Evolutionary conservation across 2,888 invertebrate species (phyloP).

Genomic region (Nephrotoma appendiculata): DNA sequence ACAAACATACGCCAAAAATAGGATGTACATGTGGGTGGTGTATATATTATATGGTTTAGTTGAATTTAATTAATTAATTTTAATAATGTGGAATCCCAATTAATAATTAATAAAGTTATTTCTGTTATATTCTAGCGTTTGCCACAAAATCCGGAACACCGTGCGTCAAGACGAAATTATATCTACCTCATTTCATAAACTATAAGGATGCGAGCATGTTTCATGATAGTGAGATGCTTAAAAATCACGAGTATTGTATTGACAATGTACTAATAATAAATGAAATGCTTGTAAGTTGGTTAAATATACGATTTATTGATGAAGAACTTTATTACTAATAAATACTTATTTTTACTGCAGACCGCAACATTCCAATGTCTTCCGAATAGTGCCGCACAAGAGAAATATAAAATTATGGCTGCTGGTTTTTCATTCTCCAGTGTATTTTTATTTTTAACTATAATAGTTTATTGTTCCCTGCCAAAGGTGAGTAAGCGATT

Average conservation of each 20-base stretch:
- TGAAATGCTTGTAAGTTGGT: conserved; percentile 17
- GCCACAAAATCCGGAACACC: neutral
- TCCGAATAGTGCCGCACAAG: neutral
- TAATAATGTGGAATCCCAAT: neutral
- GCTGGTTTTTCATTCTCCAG: conserved; percentile 43
- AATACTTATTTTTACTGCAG: neutral
- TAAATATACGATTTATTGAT: neutral
- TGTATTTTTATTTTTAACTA: conserved; percentile 46
- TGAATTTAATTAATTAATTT: neutral
- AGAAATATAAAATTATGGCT: conserved; percentile 6
- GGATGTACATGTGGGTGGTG: neutral
- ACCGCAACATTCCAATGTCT: neutral
- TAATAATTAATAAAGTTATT: neutral
- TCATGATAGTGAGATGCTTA: neutral
- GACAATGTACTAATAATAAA: conserved; percentile 19
- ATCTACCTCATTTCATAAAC: neutral
- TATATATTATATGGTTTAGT: neutral
- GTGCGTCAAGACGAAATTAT: neutral
- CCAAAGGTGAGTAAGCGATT: conserved; percentile 29
- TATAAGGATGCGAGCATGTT: neutral
- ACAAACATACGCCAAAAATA: neutral
- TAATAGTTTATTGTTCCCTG: conserved; percentile 48
- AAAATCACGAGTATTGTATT: conserved; percentile 25
- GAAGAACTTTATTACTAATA: neutral
- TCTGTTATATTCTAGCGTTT: neutral